These are phyloP conservation scores for Plebejus melissa DNA, from an alignment of 2,888 invertebrate species.

Conservation along the genomic window DNA sequence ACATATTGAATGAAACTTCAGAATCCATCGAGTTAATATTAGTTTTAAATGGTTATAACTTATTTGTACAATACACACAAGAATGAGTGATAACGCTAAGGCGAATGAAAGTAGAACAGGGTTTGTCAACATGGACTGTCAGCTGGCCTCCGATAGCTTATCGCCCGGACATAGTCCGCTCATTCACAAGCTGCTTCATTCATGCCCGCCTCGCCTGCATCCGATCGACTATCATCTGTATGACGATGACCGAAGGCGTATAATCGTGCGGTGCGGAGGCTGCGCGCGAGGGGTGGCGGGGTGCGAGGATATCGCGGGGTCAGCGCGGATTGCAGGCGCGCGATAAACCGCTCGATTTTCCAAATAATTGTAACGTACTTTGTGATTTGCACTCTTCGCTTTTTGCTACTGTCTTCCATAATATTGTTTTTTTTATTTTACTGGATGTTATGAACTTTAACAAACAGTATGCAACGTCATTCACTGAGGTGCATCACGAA, in stretches of 20 bases:
- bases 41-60: conserved; percentile 7
- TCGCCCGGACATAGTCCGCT: conserved; percentile 77
- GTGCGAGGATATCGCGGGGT: conserved; percentile 77
- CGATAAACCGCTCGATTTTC: conserved; percentile 63
- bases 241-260: conserved; percentile 47
- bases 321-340: conserved; percentile 76
- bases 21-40: not conserved
- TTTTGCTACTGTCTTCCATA: not conserved
- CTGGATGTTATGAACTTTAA: not conserved
- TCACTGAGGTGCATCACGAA: not conserved
- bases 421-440: not conserved
- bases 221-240: conserved; percentile 53
- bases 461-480: not conserved
- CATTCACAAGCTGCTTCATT: conserved; percentile 77
- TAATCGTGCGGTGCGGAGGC: conserved; percentile 37
- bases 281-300: conserved; percentile 60
- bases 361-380: conserved; percentile 33
- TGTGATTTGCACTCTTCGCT: not conserved
- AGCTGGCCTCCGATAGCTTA: conserved; percentile 78
- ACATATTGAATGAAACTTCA: not conserved
- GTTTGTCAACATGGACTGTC: conserved; percentile 75
- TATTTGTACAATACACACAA: conserved; percentile 25
- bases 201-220: conserved; percentile 58
- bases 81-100: conserved; percentile 55
- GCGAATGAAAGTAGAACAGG: conserved; percentile 71